phyloP scores from a whole-genome alignment of 2,113 vertebrate species.

The Notarius lentiginosus region DNA sequence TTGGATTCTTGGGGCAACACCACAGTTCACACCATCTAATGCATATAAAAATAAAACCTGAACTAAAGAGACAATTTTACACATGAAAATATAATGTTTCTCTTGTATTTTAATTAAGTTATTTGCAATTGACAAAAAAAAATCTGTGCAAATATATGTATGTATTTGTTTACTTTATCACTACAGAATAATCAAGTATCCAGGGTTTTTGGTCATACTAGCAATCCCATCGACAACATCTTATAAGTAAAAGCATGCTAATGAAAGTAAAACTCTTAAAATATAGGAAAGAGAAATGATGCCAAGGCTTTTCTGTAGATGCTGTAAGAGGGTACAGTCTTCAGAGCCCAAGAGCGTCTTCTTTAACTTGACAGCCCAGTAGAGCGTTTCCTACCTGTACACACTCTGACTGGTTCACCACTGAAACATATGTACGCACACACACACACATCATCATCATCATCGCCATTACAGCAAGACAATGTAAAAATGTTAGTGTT shows the following conservation, averaged over 20 bases:
- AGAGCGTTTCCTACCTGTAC: slow-evolving; percentile 60
- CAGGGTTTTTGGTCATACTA: background rate
- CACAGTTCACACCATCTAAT: background rate
- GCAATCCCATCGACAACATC: background rate
- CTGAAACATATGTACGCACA: slow-evolving; percentile 48
- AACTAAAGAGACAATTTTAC: background rate
- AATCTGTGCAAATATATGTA: background rate
- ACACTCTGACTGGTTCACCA: slow-evolving; percentile 50
- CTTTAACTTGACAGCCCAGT: slow-evolving; percentile 42
- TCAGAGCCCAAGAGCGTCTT: slow-evolving; percentile 23
- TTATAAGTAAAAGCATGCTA: background rate
- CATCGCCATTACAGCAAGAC: background rate
- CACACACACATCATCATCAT: background rate
- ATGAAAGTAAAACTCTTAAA: background rate
- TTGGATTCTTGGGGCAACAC: background rate
- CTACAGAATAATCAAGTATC: background rate
- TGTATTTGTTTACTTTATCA: background rate
- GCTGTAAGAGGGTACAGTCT: background rate
- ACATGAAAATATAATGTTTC: background rate
- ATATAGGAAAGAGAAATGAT: background rate
- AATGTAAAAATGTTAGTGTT: background rate
- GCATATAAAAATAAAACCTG: background rate
- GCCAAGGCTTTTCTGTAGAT: background rate
- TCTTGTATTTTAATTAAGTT: background rate
- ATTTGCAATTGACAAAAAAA: background rate